Base-by-base conservation (phyloP, 37 sponge, comb jelly and placozoan species). In the Geodia barretti region DNA sequence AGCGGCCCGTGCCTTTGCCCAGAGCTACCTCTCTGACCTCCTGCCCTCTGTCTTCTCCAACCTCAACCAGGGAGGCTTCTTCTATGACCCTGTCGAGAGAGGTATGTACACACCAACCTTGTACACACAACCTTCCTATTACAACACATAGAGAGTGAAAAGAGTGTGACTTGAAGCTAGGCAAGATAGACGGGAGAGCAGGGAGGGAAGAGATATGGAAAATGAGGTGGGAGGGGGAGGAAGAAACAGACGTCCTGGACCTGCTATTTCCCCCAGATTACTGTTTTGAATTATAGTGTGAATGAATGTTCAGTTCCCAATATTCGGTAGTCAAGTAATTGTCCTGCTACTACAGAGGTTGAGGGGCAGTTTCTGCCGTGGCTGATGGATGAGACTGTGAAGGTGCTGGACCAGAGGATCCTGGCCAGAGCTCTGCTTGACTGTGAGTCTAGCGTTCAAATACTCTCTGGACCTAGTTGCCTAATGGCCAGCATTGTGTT, bases 1-100 rank as follows among this genome's bases (percentile, higher is more conserved):
- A 41, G 96, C 98, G 42, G 98, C 98, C 54, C 84, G 96, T 42
- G 98, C 96, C 24, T 98, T 98, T 89, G 98, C 98, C 37, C 89
- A 96, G 81, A 89, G 95, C 83, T 98, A 98, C 74, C 85, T 98
- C 3, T 76, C 83, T 72, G 99, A 98, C 47, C 88, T 98, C 3
- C 93, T 96, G 26, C 99, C 99, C 20, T 91, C 96, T 34, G 99
- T 98, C n/a, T 98, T 98, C 82, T 79, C 70, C 64, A 86, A 82
- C 25, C 99, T 98, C 38, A 81, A 64, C 26, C 81, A 87, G 26
- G 74, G 87, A 62, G 99, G 99, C 1, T 98, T 88, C 92, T 98
- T 98, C 79, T 96, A 90, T 70, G 99, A 98, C 63, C 92, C 90
- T 41, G 93, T 94, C 33, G 90, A 93, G 47, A 90, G 94, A 88